Base-by-base conservation (phyloP, 1,140 invertebrate species). In the Bradynema listronoti region DNA sequence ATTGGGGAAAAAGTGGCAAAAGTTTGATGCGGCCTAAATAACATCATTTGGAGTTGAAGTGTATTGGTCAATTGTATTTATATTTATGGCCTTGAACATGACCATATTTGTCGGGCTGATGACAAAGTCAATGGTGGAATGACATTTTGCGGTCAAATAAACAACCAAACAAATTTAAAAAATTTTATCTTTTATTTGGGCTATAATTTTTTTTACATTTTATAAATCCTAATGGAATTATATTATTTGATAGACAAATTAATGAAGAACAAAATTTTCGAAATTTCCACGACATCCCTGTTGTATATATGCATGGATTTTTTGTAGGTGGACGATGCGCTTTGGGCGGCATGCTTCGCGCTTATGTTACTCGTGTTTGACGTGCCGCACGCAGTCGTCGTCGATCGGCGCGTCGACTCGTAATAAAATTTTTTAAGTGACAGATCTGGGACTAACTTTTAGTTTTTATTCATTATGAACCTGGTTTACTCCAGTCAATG, bases 301-400 rank as follows among this genome's bases (percentile, higher is more conserved):
- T n/a, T n/a, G n/a, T n/a, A n/a, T n/a, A n/a, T n/a, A n/a, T n/a
- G n/a, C n/a, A n/a, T n/a, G n/a, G n/a, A n/a, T n/a, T 19, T 39
- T 6, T 14, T 64, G 58, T n/a, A 64, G 62, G 24, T 67, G 27
- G 62, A 64, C 1, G 62, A 64, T 22, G 36, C 61, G 5, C 41
- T 64, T 11, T 64, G 62, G 62, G 58, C 33, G 25, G 14, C 56
- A 7, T 64, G 62, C 9, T 45, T 64, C 43, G 7, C 49, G 9
- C 22, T 66, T 11, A 66, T 66, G 2, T 11, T 43, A 4, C 29
- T 14, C 14, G 62, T 32, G 29, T 66, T 66, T 22, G 66, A 66
- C 51, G 16, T 66, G 24, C 67, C 66, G 4, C 41, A 34, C 32
- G 55, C 56, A 0, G 24, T 66, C 14, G 19, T 68, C 43, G 58